Evolutionary conservation across 1,140 invertebrate species (phyloP).

Genomic region (Platyscapa corneri): DNA sequence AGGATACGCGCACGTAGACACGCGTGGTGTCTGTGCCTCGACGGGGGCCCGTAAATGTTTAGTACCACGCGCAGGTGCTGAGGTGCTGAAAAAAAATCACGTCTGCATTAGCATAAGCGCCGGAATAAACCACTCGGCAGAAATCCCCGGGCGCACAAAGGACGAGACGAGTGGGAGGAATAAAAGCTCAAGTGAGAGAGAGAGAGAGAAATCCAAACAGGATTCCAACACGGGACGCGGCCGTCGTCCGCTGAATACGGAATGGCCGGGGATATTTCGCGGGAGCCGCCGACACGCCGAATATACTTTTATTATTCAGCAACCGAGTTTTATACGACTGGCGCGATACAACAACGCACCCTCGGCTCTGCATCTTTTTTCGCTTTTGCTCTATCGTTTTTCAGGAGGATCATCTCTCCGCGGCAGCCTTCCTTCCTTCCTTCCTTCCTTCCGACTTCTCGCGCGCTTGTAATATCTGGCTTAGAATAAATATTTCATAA

Average conservation of each 20-base stretch:
- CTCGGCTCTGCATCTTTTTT: conserved; percentile 24
- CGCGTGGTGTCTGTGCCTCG: neutral
- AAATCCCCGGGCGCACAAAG: conserved; percentile 53
- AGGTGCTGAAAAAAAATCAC: conserved; percentile 74
- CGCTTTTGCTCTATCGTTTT: neutral
- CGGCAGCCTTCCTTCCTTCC: neutral
- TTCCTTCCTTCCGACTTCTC: neutral
- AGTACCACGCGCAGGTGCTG: conserved; percentile 64
- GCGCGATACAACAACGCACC: conserved; percentile 13
- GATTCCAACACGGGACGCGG: conserved; percentile 59
- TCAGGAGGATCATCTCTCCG: neutral
- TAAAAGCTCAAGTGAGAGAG: conserved; percentile 15
- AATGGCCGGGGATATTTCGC: conserved; percentile 61
- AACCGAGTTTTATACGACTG: conserved; percentile 42
- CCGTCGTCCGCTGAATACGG: conserved; percentile 70
- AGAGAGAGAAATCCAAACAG: conserved; percentile 26
- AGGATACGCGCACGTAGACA: too few species aligned
- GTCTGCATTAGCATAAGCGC: conserved; percentile 75
- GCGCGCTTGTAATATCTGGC: conserved; percentile 16
- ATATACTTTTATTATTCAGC: conserved; percentile 67
- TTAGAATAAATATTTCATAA: conserved; percentile 45
- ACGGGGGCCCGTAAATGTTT: conserved; percentile 61
- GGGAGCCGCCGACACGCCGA: conserved; percentile 38
- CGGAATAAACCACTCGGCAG: conserved; percentile 74
- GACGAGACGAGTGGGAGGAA: neutral